A percentile compares a stretch with the other conserved stretches of the same genome.
phyloP scores from a whole-genome alignment of 2,797 vertebrate species.

The Botia almorhae region DNA sequence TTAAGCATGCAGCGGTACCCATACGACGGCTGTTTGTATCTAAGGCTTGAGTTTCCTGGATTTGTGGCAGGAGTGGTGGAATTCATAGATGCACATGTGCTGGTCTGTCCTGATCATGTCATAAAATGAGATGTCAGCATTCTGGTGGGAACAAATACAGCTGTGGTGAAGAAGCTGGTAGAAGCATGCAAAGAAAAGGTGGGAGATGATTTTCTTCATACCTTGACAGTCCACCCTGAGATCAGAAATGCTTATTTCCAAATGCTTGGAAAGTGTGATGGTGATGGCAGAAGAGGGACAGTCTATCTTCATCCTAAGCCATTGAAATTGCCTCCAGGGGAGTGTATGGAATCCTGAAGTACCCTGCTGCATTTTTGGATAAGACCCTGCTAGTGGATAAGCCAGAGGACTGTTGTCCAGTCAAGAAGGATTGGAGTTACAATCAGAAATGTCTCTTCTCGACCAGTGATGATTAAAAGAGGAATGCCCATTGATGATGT shows the following conservation, averaged over 20 bases:
- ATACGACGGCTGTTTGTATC: slow-evolving; percentile 14
- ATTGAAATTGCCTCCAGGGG: not conserved
- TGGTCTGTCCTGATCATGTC: slow-evolving; percentile 31
- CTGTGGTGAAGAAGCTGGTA: slow-evolving; percentile 21
- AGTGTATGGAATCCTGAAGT: not conserved
- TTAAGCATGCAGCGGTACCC: not conserved
- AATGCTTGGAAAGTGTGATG: not conserved
- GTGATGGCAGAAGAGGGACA: not conserved
- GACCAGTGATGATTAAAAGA: not conserved
- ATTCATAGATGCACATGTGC: not conserved
- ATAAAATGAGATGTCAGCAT: slow-evolving; percentile 22
- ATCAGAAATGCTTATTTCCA: not conserved
- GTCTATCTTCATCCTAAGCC: not conserved
- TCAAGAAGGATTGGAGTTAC: not conserved
- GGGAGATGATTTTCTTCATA: not conserved
- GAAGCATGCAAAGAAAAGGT: not conserved
- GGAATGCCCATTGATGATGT: slow-evolving; percentile 18
- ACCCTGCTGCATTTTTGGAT: no score
- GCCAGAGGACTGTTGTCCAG: not conserved
- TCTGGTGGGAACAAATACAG: slow-evolving; percentile 28
- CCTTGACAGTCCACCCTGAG: not conserved
- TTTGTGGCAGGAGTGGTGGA: slow-evolving; percentile 27
- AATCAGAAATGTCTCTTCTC: not conserved
- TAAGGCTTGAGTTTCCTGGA: slow-evolving; percentile 35
- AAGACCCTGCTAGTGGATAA: not conserved